Evolutionary conservation across 1,140 invertebrate genomes (phyloP).

Genomic region (Brachionus paranguensis): DNA sequence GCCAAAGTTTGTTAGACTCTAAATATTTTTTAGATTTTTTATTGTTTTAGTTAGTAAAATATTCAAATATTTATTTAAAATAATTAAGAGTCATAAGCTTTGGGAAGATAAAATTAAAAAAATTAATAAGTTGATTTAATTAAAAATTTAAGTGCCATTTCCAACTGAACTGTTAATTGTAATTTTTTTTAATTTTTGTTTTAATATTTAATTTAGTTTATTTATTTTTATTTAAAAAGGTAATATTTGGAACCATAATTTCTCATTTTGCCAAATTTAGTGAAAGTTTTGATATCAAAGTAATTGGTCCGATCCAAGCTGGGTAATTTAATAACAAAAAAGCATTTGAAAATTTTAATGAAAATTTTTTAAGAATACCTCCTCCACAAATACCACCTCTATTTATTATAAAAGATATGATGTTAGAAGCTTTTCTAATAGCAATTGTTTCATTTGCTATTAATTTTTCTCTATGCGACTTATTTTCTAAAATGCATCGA

Average conservation of each 20-base stretch:
- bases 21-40: neutral
- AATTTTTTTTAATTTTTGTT: constrained; percentile 40
- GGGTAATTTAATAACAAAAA: neutral
- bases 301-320: neutral
- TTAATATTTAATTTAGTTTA: neutral
- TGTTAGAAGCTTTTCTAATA: neutral
- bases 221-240: constrained; percentile 1
- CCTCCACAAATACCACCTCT: neutral
- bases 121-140: neutral
- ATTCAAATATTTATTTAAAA: too few species aligned
- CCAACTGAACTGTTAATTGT: constrained; percentile 55
- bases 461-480: constrained; percentile 3
- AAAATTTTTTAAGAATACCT: neutral
- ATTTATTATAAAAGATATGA: constrained; percentile 8
- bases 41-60: neutral
- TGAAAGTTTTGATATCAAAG: neutral
- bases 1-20: neutral
- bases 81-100: neutral
- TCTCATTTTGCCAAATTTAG: constrained; percentile 6
- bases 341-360: neutral
- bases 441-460: constrained; percentile 21
- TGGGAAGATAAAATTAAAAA: neutral
- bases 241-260: constrained; percentile 41
- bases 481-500: constrained; percentile 6
- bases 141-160: constrained; percentile 44